Base-by-base conservation (phyloP, 2,797 vertebrate genomes). In the Sebastes itinus region DNA sequence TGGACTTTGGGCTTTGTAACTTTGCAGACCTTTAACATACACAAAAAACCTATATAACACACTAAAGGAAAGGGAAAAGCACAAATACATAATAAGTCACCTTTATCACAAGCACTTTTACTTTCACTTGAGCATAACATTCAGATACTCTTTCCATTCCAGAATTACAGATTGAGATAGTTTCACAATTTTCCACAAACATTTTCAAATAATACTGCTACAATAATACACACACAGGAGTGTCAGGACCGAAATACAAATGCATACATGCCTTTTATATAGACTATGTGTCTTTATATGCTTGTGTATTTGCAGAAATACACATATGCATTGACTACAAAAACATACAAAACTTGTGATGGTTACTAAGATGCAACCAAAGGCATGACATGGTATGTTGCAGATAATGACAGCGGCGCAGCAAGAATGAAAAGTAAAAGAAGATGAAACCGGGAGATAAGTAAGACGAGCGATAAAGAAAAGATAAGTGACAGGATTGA, bases 401-500 rank as follows among this genome's bases (percentile, higher is more conserved):
- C 30, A 69, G 78, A 78, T 82, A 75, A 79, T 78, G 84, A 87
- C 85, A 76, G 80, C 76, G 42, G 81, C 83, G 64, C 46, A 30
- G 69, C 46, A 25, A 69, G 23, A 79, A 28, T 46, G 35, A 68
- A 75, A 89, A 56, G 60, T 42, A 56, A 80, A 83, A 30, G 30
- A 54, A 85, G 73, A 91, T 77, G 63, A 88, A 87, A 77, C 42
- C 6, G 22, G 49, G 23, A 64, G 77, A 90, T 84, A 71, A 73
- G 35, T 75, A 74, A 90, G 83, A 83, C 81, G 71, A 75, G 74
- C 1, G 78, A 82, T 87, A 58, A 85, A 87, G 68, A 81, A 74
- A 77, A 81, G 76, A 89, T 78, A 86, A 86, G 77, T 80, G 85
- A 86, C 79, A 75, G 78, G 77, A 65, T 55, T 35, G 46, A 22